Evolutionary conservation across 2,113 vertebrate genomes (phyloP), one percentile per base, ranked within the genome.

Genomic region (Catharus minimus): DNA sequence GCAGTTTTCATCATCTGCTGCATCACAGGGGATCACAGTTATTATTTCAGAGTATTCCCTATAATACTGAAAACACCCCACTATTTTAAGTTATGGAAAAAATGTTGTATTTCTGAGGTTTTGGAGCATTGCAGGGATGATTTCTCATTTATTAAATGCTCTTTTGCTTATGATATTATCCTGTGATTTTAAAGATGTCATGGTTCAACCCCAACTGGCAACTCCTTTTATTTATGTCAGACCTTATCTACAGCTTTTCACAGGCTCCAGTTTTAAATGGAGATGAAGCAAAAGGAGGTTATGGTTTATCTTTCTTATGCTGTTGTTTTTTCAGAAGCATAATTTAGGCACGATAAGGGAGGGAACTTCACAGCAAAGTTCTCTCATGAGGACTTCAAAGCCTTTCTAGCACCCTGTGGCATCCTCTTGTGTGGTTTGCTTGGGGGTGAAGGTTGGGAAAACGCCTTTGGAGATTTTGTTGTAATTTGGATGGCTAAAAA

Each of bases 361-460:
- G 52, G 43, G 43, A 82, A 89, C 13, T 17, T 80, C 39, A 47
- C 24, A 77, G 65, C 53, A 43, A 41, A 50, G 30, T 66, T 94
- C 84, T 82, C 64, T 89, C 62, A 66, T 3, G 5, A 64, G 36
- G 10, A 77, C 67, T 94, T 95, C 78, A 89, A 88, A 91, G 91
- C 22, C 58, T 60, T 72, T 41, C 23, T 38, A 69, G 72, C 72
- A 60, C 64, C 36, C 84, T 65, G 50, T 91, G 85, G 75, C 67
- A 62, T 87, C 76, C 50, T 79, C 72, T 69, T 5, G 4, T 62
- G 50, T 73, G 46, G 36, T 52, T 93, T 87, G 30, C 89, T 74
- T 55, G 43, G 72, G 67, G 87, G 36, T 69, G 60, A 88, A 64
- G 47, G 50, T 46, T 55, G 60, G 64, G 50, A 77, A 94, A 85